Base-by-base conservation (phyloP, 2,888 invertebrate genomes). In the Rhogogaster chlorosoma region DNA sequence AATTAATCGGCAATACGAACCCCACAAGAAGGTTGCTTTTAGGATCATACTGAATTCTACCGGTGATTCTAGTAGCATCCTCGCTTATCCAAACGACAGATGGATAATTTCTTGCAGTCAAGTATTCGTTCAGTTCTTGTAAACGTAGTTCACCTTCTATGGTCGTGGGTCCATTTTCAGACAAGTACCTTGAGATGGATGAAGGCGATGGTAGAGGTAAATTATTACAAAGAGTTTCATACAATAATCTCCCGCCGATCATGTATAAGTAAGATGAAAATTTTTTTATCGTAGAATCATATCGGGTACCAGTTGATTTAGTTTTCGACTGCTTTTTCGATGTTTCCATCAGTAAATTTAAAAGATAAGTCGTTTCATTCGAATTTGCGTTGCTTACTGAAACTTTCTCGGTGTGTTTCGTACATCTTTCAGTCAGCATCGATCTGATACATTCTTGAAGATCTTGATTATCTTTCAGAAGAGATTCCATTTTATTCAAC, bases 11-110 rank as follows among this genome's bases (percentile, higher is more conserved):
- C 12, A 89, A 18, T 49, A 86, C 85, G 84, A 89, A 89, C 86
- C 89, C 89, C 36, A 89, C 84, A n/a, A 89, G 70, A 84, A 88
- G 88, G 57, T 89, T 90, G 22, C 83, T 87, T 83, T 57, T 88
- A 10, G 86, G 49, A 42, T 89, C 85, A 53, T 89, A 89, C 83
- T 89, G 86, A 26, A 88, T 88, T 87, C 84, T 87, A 32, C 85
- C 85, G 4, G 82, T 87, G 7, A 89, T 80, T 22, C 88, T 70
- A 15, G 88, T 89, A 0, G 84, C 88, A 73, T 89, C 88, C 84
- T 89, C 89, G 6, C 73, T 80, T 42, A 89, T 85, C 87, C 88
- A 88, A 38, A 88, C 73, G 7, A 84, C 29, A 86, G 87, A 87
- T 15, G 88, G 85, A 18, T 88, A 67, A 77, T 87, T 86, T 77